Percentiles rank a stretch among this genome's conserved stretches.
Evolutionary conservation across 2,797 vertebrate species (phyloP).

Genomic region (Sebastes reedi): DNA sequence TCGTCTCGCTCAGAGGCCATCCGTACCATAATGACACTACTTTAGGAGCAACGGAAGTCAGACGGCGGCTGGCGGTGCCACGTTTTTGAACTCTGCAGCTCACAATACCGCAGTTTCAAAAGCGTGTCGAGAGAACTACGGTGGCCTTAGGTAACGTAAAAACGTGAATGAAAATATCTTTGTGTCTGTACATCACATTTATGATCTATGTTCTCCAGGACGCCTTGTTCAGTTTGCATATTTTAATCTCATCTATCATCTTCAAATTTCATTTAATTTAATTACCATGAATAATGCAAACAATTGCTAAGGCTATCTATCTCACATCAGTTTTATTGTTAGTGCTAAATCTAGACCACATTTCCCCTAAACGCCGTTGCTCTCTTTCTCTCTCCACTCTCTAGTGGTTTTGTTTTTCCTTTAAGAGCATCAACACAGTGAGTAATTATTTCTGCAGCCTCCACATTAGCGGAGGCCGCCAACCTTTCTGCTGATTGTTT

Average conservation of each 20-base stretch:
- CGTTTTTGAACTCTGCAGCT: too few species aligned
- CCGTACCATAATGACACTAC: too few species aligned
- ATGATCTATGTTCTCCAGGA: neutral
- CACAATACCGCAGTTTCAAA: too few species aligned
- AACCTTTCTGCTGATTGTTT: constrained; percentile 23
- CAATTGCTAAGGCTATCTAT: neutral
- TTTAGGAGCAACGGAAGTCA: too few species aligned
- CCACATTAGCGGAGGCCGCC: neutral
- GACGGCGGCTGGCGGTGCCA: too few species aligned
- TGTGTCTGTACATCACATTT: neutral
- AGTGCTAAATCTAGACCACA: neutral
- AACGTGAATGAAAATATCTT: neutral
- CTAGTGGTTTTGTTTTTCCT: neutral
- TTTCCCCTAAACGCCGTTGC: neutral
- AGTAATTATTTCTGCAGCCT: neutral
- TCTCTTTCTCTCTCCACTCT: neutral
- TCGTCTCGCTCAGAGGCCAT: too few species aligned
- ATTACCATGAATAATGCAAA: neutral
- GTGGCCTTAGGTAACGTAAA: too few species aligned
- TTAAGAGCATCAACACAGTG: neutral
- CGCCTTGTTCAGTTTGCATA: neutral
- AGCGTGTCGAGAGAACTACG: too few species aligned
- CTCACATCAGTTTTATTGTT: neutral
- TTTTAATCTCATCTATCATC: neutral
- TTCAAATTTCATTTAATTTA: neutral